Base-by-base conservation (phyloP, 2,113 vertebrate genomes). In the Sceloporus tristichus region DNA sequence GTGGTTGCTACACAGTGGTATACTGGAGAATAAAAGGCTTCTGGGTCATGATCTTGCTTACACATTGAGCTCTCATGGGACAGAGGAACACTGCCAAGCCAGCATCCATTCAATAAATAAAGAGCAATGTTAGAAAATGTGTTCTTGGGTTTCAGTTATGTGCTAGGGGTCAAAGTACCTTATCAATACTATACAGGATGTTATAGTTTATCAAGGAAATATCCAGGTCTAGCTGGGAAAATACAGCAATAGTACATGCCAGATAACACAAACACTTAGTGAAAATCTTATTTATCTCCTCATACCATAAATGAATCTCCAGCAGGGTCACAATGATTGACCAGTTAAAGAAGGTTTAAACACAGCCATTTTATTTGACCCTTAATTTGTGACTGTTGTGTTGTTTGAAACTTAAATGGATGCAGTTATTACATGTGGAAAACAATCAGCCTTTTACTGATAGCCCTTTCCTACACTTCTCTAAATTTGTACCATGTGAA, bases 241-340 rank as follows among this genome's bases (percentile, higher is more conserved):
- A 18, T 8, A 84, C 70, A 59, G 53, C 53, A 74, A 59, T n/a
- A 34, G n/a, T 54, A 23, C 48, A 84, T 74, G 8, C 34, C 38
- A 74, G 5, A 29, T 42, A 87, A 73, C 27, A 13, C 34, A 34
- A 42, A 42, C 53, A 65, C 48, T 48, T 48, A 48, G 7, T 48
- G 70, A 92, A 56, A 62, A 0, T 0, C 16, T 75, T 79, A 1
- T 74, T 86, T 40, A 11, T 29, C 21, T 23, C 54, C 3, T 87
- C 76, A 85, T 90, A 90, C 87, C 62, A 53, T 56, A 71, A 89
- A 53, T 65, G 87, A 54, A 90, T 85, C 91, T 80, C 73, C 84
- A 75, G 68, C 25, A 79, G 82, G 78, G 77, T 25, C 23, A n/a
- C 23, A 53, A 68, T 27, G 0, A 59, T 74, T 14, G 54, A 16